Base-by-base conservation (phyloP, 2,113 vertebrate species). In the Leptobrachium leishanense region DNA sequence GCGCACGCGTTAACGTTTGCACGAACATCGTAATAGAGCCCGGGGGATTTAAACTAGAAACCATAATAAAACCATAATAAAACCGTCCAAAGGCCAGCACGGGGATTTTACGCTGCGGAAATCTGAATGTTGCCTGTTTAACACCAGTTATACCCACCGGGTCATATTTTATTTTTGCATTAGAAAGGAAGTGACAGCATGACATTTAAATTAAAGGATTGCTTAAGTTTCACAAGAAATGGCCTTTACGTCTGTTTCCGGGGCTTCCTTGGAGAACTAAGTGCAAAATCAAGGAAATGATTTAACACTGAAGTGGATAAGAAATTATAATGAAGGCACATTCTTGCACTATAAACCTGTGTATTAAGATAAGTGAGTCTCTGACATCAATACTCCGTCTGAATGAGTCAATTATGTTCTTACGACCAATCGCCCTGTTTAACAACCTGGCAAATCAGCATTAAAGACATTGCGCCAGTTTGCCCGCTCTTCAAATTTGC, bases 241-340 rank as follows among this genome's bases (percentile, higher is more conserved):
- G 72, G 31, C 41, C 40, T 15, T n/a, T 64, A 75, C 46, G 13
- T 59, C 10, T 11, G 55, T 12, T 12, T 59, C 4, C 8, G 46
- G 46, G 1, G 8, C 13, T 59, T 59, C 50, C 55, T 59, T 59
- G 55, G 13, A 59, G 13, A 12, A 12, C 55, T 59, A 59, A 59
- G 3, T 59, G 55, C 3, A 59, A 12, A 57, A 57, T 59, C 55
- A 59, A 59, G 3, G 13, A 59, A 10, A 59, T 15, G 6, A 82
- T 83, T 83, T 82, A 86, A 84, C 68, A 83, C 72, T 9, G 6
- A 81, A 81, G n/a, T 15, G 31, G 6, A 75, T 75, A 41, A 31
- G 43, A 50, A 66, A 67, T 67, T 12, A 9, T 11, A 43, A 64
- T 67, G 67, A 40, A n/a, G n/a, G 9, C 44, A n/a, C 4, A 75